Base-by-base conservation (phyloP, 2,113 vertebrate genomes). In the Ictalurus furcatus region DNA sequence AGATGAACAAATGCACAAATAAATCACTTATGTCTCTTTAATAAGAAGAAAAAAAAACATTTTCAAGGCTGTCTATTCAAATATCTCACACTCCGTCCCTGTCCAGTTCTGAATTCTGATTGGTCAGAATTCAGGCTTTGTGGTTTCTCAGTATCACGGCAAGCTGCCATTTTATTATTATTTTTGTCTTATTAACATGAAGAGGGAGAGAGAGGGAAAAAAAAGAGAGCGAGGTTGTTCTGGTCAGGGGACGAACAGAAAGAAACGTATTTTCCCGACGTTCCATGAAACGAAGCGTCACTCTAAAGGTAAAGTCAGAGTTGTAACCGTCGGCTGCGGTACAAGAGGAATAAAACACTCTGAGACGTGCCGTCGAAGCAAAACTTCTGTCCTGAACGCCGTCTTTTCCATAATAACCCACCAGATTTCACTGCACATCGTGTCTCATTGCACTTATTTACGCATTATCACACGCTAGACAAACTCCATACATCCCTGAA, bases 401-500 rank as follows among this genome's bases (percentile, higher is more conserved):
- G 8, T 40, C 23, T 78, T 13, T 28, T 48, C 25, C 0, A 14
- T 52, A 14, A 48, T 52, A 78, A 25, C n/a, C 25, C 13, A n/a
- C 1, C 44, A 79, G 28, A 54, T 54, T 54, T 54, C 44, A 79
- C 76, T 54, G 48, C 76, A n/a, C 25, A 44, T 79, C 76, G 48
- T 79, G 25, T 79, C 44, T n/a, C 0, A 37, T 3, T 48, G 74
- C 74, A 25, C 11, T 48, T 78, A 13, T 48, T 80, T 52, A 25
- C 48, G 25, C 25, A 54, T 80, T 52, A 80, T 80, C 76, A 80
- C 48, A 54, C 76, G 7, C 76, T 54, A 48, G 76, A 54, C 48
- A 54, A 52, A 54, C 44, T 80, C 48, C 44, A 80, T 80, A 80
- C 76, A 80, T 52, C 25, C 48, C 76, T 54, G 48, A 80, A 78